A percentile compares a stretch with the other conserved stretches of the same genome.
phyloP scores from a whole-genome alignment of 1,140 invertebrate genomes.

The Whitmania pigra region DNA sequence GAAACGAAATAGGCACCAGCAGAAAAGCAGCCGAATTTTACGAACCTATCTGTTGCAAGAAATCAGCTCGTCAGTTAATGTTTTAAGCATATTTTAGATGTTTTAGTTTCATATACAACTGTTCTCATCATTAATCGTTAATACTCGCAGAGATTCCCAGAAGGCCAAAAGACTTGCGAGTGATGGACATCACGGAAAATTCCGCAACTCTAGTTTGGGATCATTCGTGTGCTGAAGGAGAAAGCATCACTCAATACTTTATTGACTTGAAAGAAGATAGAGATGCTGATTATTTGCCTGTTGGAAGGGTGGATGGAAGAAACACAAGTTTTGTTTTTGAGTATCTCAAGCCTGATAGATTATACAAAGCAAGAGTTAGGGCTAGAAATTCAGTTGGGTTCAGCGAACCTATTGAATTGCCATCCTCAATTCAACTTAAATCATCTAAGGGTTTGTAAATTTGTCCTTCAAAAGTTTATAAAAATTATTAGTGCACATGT shows the following conservation, averaged over 20 bases:
- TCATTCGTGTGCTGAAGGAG: conserved; percentile 65
- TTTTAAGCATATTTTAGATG: not conserved
- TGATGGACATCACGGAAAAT: conserved; percentile 33
- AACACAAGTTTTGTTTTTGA: conserved; percentile 46
- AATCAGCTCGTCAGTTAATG: conserved; percentile 67
- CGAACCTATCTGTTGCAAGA: conserved; percentile 56
- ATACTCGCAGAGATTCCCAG: conserved; percentile 18
- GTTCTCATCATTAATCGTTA: not conserved
- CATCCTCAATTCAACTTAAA: not conserved
- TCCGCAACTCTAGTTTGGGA: conserved; percentile 64
- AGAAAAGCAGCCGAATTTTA: conserved; percentile 19
- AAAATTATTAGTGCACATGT: not conserved
- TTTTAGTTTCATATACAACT: not conserved
- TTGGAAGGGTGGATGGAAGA: conserved; percentile 16
- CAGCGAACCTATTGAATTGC: conserved; percentile 62
- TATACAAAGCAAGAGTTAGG: conserved; percentile 81
- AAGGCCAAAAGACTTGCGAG: conserved; percentile 27
- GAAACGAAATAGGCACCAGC: conserved; percentile 20
- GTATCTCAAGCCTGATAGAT: conserved; percentile 24
- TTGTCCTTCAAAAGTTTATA: not conserved
- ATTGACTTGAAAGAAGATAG: conserved; percentile 22
- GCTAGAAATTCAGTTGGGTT: conserved; percentile 88
- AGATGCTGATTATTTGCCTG: conserved; percentile 9
- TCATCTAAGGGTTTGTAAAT: not conserved
- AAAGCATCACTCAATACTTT: conserved; percentile 20